These are phyloP conservation scores for Scaptodrosophila latifasciaeformis DNA, from an alignment of 2,888 invertebrate species.

Conservation along the genomic window DNA sequence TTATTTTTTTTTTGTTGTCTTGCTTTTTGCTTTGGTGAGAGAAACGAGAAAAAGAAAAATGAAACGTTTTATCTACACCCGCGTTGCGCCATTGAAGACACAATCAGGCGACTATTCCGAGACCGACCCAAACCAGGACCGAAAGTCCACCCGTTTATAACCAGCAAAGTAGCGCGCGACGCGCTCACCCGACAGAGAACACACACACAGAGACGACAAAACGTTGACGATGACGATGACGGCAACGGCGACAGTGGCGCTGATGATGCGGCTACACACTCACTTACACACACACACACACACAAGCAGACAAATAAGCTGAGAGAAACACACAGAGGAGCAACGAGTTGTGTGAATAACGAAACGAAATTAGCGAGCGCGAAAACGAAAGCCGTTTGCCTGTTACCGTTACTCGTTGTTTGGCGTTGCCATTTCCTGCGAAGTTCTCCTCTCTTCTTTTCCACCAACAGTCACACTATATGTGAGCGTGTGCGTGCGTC, in stretches of 20 bases:
- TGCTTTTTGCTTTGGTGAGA: neutral
- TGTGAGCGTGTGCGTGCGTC: neutral
- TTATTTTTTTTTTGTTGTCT: slow-evolving; percentile 2
- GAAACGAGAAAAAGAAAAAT: slow-evolving; percentile 10
- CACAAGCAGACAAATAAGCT: neutral
- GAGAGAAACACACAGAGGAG: neutral
- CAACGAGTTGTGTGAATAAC: neutral
- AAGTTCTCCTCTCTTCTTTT: too few species aligned
- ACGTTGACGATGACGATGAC: slow-evolving; percentile 3
- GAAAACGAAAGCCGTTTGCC: slow-evolving; percentile 12
- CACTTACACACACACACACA: slow-evolving; percentile 10
- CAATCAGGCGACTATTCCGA: too few species aligned
- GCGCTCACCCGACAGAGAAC: slow-evolving; percentile 5
- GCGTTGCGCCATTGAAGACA: slow-evolving; percentile 4
- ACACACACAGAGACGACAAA: slow-evolving; percentile 5
- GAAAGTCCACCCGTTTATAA: neutral
- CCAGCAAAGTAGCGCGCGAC: neutral
- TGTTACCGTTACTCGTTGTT: slow-evolving; percentile 34
- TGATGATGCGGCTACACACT: neutral
- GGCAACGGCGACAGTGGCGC: slow-evolving; percentile 3
- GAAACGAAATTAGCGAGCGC: slow-evolving; percentile 21
- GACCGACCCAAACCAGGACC: too few species aligned
- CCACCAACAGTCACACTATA: too few species aligned
- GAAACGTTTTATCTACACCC: slow-evolving; percentile 37
- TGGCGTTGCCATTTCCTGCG: slow-evolving; percentile 10